phyloP scores from a whole-genome alignment of 2,113 vertebrate genomes.

The Corvus moneduloides region DNA sequence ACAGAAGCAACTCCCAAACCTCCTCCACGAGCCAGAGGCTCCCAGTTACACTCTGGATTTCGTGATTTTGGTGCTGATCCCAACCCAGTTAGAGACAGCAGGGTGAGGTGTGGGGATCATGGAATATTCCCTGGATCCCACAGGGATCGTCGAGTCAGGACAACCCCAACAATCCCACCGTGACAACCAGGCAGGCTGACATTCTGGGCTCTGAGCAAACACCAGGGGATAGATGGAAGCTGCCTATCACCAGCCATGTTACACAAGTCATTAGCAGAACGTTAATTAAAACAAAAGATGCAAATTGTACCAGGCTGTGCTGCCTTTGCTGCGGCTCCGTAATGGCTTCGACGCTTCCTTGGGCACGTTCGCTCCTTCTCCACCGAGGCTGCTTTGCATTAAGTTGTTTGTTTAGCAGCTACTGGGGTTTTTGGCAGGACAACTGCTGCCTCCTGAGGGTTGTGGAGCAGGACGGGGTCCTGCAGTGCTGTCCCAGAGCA shows the following conservation, averaged over 20 bases:
- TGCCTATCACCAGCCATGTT: fast-evolving
- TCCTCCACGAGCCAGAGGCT: neutral
- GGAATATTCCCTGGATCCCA: neutral
- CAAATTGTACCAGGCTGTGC: neutral
- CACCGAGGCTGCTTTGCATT: slow-evolving; percentile 25
- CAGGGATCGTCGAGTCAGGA: fast-evolving
- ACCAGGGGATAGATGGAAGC: fast-evolving
- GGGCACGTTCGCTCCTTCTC: slow-evolving; percentile 47
- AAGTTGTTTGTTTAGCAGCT: slow-evolving; percentile 56
- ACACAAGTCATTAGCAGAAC: neutral
- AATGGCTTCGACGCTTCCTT: neutral
- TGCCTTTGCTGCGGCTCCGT: neutral
- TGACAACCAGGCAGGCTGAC: neutral
- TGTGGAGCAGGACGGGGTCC: neutral
- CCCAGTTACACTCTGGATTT: neutral
- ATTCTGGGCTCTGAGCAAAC: neutral
- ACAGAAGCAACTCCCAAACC: neutral
- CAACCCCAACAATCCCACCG: fast-evolving
- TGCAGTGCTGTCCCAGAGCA: neutral
- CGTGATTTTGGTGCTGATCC: neutral
- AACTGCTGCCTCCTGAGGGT: neutral
- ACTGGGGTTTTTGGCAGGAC: slow-evolving; percentile 30
- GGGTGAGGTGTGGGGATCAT: neutral
- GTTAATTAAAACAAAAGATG: neutral
- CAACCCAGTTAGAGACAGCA: neutral